Conservation (phyloP, 2,797 vertebrate genomes). For the Centroberyx gerrardi region DNA sequence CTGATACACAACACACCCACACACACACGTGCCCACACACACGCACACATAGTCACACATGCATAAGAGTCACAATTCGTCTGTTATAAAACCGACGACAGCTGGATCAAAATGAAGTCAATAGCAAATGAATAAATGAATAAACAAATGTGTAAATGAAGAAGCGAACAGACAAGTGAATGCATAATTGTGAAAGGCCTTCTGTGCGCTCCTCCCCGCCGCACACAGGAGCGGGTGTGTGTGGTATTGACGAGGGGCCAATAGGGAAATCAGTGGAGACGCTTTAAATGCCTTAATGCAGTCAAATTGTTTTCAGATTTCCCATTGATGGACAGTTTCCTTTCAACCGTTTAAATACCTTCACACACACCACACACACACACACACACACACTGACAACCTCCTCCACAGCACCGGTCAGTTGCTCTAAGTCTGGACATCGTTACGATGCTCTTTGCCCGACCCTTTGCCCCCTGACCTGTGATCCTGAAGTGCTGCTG, state of each 20-base stretch:
- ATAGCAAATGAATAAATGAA: conserved; percentile 79
- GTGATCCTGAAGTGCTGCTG: conserved; percentile 83
- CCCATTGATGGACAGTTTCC: conserved; percentile 84
- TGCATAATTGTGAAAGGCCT: conserved; percentile 72
- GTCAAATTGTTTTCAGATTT: conserved; percentile 90
- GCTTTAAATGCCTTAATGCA: conserved; percentile 83
- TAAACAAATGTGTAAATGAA: conserved; percentile 80
- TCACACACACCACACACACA: conserved; percentile 67
- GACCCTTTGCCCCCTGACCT: conserved; percentile 85
- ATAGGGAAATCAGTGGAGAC: conserved; percentile 84
- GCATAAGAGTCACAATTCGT: conserved; percentile 33
- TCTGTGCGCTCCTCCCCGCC: conserved; percentile 54
- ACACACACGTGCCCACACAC: not conserved
- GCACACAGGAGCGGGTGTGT: conserved; percentile 57
- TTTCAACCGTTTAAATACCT: conserved; percentile 83
- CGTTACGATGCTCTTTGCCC: conserved; percentile 79
- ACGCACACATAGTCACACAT: not conserved
- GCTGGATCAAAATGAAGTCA: conserved; percentile 74
- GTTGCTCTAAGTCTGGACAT: conserved; percentile 81
- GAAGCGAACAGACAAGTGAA: conserved; percentile 71
- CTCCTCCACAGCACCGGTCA: conserved; percentile 58
- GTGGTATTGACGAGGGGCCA: conserved; percentile 75
- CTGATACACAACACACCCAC: not conserved
- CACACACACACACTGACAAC: conserved; percentile 22
- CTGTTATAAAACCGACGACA: conserved; percentile 51